phyloP scores from a whole-genome alignment of 2,113 vertebrate species.

The Ceuthmochares aereus region DNA sequence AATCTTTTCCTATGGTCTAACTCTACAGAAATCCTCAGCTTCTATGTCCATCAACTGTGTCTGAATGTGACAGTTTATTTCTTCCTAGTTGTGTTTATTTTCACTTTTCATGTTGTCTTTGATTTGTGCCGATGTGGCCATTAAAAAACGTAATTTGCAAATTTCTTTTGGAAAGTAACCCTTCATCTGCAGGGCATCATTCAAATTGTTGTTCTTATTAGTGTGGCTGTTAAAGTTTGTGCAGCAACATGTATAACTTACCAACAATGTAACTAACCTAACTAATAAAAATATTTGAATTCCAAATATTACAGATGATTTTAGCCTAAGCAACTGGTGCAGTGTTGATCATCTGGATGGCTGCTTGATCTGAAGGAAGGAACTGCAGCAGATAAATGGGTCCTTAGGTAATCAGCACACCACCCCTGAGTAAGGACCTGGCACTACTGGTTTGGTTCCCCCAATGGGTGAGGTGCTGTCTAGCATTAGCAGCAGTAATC shows the following conservation, averaged over 20 bases:
- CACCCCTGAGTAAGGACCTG: background rate
- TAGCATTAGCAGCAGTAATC: background rate
- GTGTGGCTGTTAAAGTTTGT: background rate
- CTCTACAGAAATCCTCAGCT: background rate
- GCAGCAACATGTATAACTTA: background rate
- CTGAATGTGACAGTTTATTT: background rate
- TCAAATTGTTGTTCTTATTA: background rate
- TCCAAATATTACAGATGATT: background rate
- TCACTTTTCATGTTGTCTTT: background rate
- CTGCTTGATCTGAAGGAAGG: background rate
- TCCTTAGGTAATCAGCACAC: rapidly evolving
- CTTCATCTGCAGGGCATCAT: background rate
- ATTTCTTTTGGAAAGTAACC: background rate
- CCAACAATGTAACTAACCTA: background rate
- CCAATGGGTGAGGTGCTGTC: rapidly evolving
- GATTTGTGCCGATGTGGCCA: background rate
- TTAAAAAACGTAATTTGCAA: background rate
- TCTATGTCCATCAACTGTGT: background rate
- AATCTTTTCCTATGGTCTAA: background rate
- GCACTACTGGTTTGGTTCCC: background rate
- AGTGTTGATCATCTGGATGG: background rate
- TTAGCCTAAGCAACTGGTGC: background rate
- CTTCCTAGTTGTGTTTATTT: background rate
- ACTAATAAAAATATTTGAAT: background rate
- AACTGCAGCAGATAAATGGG: background rate